Conservation (phyloP, 2,797 vertebrate genomes). For the Prionace glauca region DNA sequence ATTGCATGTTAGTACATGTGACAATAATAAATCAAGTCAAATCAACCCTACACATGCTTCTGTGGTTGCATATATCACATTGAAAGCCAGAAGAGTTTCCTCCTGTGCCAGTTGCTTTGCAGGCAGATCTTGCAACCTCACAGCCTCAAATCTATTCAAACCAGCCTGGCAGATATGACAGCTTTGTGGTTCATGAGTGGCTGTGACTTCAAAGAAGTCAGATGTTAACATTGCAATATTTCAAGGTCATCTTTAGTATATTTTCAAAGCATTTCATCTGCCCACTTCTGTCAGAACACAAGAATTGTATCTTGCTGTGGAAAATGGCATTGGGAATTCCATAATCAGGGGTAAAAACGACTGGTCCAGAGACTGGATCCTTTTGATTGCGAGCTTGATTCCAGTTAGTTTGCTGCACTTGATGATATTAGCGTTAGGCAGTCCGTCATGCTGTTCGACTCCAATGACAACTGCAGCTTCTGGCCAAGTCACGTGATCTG, state of each 20-base stretch:
- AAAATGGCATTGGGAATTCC: background rate
- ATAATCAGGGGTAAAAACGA: background rate
- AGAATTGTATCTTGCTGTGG: background rate
- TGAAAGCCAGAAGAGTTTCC: background rate
- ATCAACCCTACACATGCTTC: background rate
- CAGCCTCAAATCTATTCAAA: background rate
- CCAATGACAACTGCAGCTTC: background rate
- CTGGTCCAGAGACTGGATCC: background rate
- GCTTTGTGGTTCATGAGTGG: background rate
- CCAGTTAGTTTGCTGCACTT: background rate
- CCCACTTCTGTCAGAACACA: background rate
- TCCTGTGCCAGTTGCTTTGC: background rate
- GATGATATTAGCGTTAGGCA: background rate
- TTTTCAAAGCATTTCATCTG: background rate
- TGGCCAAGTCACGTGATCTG: background rate
- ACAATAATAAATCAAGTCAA: too few species aligned
- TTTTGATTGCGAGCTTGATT: background rate
- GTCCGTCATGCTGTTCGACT: background rate
- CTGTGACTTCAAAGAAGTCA: background rate
- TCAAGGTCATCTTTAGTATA: background rate
- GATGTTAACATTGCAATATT: background rate
- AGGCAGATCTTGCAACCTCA: background rate
- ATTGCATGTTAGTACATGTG: too few species aligned
- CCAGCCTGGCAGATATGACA: background rate
- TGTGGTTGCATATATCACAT: background rate